Conservation (phyloP, 2,113 vertebrate species). For the Australoheros scitulus region DNA sequence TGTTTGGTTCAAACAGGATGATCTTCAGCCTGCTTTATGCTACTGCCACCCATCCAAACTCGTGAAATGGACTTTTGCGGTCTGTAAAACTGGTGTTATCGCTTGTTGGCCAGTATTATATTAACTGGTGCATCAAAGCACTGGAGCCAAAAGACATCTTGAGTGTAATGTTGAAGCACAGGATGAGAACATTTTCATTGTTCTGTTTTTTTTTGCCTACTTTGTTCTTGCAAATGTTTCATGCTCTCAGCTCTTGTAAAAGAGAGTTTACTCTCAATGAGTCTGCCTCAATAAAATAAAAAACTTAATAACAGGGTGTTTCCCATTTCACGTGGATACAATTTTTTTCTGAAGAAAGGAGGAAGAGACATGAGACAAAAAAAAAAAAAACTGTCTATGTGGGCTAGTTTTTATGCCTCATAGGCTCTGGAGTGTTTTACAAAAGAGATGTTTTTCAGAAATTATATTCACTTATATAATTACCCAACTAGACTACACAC, state of each 20-base stretch:
- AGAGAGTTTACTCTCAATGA: not conserved
- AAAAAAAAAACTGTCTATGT: too few species aligned
- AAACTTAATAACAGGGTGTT: not conserved
- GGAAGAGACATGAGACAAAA: too few species aligned
- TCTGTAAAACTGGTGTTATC: not conserved
- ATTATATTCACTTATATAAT: too few species aligned
- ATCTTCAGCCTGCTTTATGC: not conserved
- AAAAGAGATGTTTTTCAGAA: too few species aligned
- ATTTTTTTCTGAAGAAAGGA: not conserved
- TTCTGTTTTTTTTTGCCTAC: not conserved
- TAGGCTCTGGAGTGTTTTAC: too few species aligned
- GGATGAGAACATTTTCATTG: not conserved
- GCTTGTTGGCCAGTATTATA: not conserved
- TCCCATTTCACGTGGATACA: accelerated
- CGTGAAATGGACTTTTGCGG: not conserved
- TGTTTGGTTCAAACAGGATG: not conserved
- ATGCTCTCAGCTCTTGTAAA: not conserved
- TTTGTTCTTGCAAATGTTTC: not conserved
- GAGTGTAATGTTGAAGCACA: not conserved
- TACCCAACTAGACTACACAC: too few species aligned
- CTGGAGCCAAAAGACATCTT: not conserved
- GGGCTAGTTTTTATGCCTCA: too few species aligned
- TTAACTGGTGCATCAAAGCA: not conserved
- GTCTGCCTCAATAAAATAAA: not conserved
- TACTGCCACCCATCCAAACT: not conserved